Evolutionary conservation across 2,113 vertebrate genomes (phyloP), one percentile per base, ranked within the genome.

Genomic region (Triplophysa siluroides): DNA sequence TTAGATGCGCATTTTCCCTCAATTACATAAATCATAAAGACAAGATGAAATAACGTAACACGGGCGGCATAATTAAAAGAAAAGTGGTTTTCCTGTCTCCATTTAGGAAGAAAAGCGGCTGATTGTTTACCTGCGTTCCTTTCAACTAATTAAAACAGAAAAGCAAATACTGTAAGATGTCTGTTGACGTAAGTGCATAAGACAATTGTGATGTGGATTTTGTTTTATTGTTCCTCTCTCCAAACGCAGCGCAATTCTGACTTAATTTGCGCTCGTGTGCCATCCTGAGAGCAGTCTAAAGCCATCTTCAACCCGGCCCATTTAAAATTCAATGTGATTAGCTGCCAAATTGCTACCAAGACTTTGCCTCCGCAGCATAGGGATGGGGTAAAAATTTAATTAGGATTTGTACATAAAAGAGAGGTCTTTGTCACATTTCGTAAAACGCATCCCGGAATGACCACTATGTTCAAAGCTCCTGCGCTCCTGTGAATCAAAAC

Each of bases 311-410:
- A 93, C 92, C 88, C 83, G 89, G 89, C 90, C 92, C 91, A 93
- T 94, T 94, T 93, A 93, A 93, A 93, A 93, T 94, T 91, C 92
- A 92, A 92, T 94, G 93, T 94, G 92, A 94, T 93, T 93, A 93
- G 93, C 92, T 92, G 91, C 92, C 92, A 94, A 93, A 94, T 92
- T 94, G 92, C 92, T 88, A 93, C 88, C 89, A 91, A 92, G 90
- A 90, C 90, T 91, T 89, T 87, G 88, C 91, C 87, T 86, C 85
- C 85, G 90, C 91, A 89, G 89, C 89, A 83, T 75, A 73, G 91
- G 90, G 90, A 90, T 86, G 83, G 86, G 92, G 85, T 88, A 91
- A 90, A 87, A 83, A 87, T 91, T 91, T 93, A 93, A 93, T 93
- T 93, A 92, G 91, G 91, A 91, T 94, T 92, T 90, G 85, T 86